A percentile compares a stretch with the other conserved stretches of the same genome.
Evolutionary conservation across 1,140 invertebrate species (phyloP).

Genomic region (Holcopasites calliopsidis): DNA sequence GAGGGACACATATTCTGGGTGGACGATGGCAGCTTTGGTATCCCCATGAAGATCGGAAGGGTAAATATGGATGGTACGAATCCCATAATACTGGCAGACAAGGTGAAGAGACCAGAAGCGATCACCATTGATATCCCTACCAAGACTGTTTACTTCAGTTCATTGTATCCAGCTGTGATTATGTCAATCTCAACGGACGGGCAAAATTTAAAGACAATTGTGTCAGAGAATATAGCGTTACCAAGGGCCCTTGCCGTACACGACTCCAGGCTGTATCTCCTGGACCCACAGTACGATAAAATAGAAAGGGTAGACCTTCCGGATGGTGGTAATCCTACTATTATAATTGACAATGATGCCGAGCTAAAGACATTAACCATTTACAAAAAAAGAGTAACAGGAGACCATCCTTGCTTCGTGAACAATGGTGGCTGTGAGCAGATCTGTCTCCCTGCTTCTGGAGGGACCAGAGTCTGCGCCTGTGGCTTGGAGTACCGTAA

Average conservation of each 20-base stretch:
- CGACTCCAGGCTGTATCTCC: constrained; percentile 91
- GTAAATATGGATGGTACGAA: constrained; percentile 97
- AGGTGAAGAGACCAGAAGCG: constrained; percentile 87
- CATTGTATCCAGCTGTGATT: constrained; percentile 86
- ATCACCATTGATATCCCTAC: constrained; percentile 92
- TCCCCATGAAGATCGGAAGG: constrained; percentile 93
- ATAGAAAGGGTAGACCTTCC: constrained; percentile 93
- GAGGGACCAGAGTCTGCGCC: constrained; percentile 86
- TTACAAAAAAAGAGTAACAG: constrained; percentile 90
- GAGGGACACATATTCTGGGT: constrained; percentile 95
- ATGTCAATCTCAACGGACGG: constrained; percentile 89
- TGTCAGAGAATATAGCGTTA: constrained; percentile 86
- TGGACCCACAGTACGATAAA: constrained; percentile 95
- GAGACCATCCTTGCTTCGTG: constrained; percentile 91
- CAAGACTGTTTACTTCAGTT: constrained; percentile 93
- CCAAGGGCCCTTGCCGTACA: constrained; percentile 92
- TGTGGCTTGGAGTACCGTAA: constrained; percentile 94
- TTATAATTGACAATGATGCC: constrained; percentile 91
- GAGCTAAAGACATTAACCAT: constrained; percentile 94
- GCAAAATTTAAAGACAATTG: constrained; percentile 84
- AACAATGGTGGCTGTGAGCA: constrained; percentile 96
- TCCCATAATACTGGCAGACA: constrained; percentile 84
- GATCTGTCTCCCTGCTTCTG: constrained; percentile 91
- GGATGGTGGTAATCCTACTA: constrained; percentile 87
- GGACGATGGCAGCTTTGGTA: constrained; percentile 95